A percentile compares a stretch with the other conserved stretches of the same genome.
These are phyloP conservation scores for Acleris sparsana DNA, from an alignment of 2,888 invertebrate species.

Conservation along the genomic window DNA sequence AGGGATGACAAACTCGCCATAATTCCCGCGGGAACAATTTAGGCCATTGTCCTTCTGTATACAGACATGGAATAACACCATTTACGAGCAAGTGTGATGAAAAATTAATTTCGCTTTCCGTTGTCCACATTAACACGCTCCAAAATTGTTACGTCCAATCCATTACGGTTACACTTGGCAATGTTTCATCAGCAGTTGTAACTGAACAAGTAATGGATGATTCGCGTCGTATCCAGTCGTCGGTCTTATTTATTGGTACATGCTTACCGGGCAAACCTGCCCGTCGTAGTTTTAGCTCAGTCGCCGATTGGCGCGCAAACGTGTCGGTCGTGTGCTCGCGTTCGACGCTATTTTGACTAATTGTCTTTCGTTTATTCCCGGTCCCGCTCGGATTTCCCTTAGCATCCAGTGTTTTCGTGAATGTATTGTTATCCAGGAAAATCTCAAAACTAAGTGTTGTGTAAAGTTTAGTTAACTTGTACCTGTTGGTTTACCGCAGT, in stretches of 20 bases:
- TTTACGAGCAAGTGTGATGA: too few species aligned
- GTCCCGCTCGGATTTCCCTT: conserved; percentile 50
- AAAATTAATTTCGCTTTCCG: conserved; percentile 42
- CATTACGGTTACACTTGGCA: background rate
- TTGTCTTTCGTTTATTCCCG: conserved; percentile 36
- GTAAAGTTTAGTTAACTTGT: conserved; percentile 22
- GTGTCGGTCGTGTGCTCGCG: conserved; percentile 46
- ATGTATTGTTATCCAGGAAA: conserved; percentile 37
- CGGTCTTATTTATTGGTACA: conserved; percentile 31
- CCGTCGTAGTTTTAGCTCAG: conserved; percentile 45
- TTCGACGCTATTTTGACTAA: conserved; percentile 37
- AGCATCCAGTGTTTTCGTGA: conserved; percentile 49
- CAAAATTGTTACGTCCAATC: background rate
- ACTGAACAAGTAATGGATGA: conserved; percentile 6
- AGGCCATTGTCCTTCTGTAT: too few species aligned
- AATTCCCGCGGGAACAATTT: too few species aligned
- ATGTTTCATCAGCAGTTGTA: background rate
- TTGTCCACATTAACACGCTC: conserved; percentile 7
- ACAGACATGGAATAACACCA: too few species aligned
- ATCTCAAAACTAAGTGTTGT: conserved; percentile 14
- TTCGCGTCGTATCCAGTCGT: conserved; percentile 5
- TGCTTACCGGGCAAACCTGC: conserved; percentile 40
- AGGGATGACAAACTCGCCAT: too few species aligned
- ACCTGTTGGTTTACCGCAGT: conserved; percentile 28
- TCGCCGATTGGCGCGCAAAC: conserved; percentile 67